These are phyloP conservation scores for Catharus ustulatus DNA, from an alignment of 2,797 vertebrate species.

Conservation along the genomic window DNA sequence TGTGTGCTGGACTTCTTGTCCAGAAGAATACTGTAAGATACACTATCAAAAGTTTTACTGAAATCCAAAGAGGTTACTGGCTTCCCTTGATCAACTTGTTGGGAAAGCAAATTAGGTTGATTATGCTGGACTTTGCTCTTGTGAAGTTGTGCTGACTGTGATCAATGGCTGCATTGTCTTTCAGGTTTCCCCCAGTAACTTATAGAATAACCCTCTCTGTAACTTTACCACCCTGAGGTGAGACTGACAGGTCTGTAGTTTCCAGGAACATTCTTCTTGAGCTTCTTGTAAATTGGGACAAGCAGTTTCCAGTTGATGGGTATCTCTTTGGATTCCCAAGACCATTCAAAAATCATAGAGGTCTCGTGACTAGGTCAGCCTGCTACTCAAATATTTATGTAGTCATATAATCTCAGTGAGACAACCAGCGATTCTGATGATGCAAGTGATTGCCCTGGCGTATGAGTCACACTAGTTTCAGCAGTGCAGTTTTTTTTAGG, in stretches of 20 bases:
- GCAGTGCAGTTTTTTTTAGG: background rate
- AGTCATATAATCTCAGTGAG: background rate
- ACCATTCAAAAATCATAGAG: background rate
- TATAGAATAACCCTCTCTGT: background rate
- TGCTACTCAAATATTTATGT: background rate
- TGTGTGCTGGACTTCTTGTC: background rate
- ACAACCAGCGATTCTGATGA: background rate
- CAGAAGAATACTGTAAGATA: background rate
- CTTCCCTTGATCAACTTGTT: background rate
- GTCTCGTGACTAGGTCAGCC: background rate
- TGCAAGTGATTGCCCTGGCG: background rate
- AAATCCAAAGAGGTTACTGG: background rate
- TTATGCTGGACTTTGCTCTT: background rate
- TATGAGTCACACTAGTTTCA: background rate
- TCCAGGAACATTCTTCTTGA: background rate
- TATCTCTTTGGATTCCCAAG: background rate
- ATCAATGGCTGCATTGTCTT: background rate
- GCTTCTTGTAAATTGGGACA: background rate
- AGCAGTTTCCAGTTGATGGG: background rate
- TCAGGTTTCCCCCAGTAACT: background rate
- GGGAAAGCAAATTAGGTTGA: background rate
- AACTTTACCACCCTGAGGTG: background rate
- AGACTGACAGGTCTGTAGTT: background rate
- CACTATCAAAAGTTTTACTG: background rate
- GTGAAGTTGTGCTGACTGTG: background rate